A percentile compares a stretch with the other conserved stretches of the same genome.
These are phyloP conservation scores for Ypsolopha sequella DNA, from an alignment of 2,888 invertebrate genomes.

Conservation along the genomic window DNA sequence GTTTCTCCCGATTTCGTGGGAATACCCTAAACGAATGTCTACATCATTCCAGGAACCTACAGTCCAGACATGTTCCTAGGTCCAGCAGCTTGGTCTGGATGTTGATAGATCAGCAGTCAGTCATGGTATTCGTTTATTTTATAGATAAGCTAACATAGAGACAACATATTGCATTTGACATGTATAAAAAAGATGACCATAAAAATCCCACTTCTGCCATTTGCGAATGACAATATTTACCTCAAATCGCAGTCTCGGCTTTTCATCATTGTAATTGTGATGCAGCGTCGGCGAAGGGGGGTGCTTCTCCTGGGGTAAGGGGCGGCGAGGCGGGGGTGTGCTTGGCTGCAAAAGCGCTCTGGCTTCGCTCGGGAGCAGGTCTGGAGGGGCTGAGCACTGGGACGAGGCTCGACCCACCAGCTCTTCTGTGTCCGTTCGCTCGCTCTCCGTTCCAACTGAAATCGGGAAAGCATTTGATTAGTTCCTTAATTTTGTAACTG, in stretches of 20 bases:
- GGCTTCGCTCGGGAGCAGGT: conserved; percentile 70
- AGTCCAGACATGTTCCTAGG: too few species aligned
- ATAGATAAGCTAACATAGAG: too few species aligned
- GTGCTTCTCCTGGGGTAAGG: neutral
- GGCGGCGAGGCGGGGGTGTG: conserved; percentile 19
- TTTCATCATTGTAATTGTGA: conserved; percentile 33
- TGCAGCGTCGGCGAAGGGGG: conserved; percentile 10
- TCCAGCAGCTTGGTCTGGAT: too few species aligned
- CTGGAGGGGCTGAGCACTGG: conserved; percentile 74
- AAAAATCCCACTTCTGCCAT: neutral
- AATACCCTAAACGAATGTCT: too few species aligned
- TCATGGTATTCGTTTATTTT: too few species aligned
- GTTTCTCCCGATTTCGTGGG: too few species aligned
- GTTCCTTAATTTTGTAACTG: neutral
- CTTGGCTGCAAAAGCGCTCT: conserved; percentile 56
- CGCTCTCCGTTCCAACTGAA: conserved; percentile 74
- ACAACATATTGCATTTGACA: neutral
- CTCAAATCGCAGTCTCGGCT: conserved; percentile 56
- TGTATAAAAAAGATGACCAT: conserved; percentile 11
- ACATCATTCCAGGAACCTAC: too few species aligned
- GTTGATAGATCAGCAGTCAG: too few species aligned
- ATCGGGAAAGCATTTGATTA: conserved; percentile 13
- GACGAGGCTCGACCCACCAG: conserved; percentile 74
- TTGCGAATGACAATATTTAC: conserved; percentile 20
- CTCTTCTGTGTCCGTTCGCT: conserved; percentile 79